Percentiles rank a stretch among this genome's conserved stretches.
Conservation (phyloP, 2,797 vertebrate species). For the Coregonus ussuriensis region DNA sequence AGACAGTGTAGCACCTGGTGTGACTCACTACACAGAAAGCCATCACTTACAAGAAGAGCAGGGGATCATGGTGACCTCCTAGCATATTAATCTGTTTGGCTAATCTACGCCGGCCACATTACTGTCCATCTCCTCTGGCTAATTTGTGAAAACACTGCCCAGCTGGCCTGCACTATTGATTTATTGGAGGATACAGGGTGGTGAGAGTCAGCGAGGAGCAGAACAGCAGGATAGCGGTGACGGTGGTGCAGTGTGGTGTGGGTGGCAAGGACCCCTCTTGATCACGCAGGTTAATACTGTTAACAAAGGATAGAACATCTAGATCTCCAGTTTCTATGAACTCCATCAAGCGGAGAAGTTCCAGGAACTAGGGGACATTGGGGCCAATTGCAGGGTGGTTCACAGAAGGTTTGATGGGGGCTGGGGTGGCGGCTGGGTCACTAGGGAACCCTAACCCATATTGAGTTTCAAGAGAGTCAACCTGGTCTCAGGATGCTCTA, state of each 20-base stretch:
- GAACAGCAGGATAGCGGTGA: background rate
- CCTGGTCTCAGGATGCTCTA: constrained; percentile 11
- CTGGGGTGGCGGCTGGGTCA: constrained; percentile 16
- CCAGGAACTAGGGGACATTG: constrained; percentile 62
- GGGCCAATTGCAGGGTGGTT: constrained; percentile 29
- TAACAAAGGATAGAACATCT: constrained; percentile 56
- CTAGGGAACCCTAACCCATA: constrained; percentile 11
- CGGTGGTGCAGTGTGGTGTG: background rate
- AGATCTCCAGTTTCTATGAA: constrained; percentile 68
- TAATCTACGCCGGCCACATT: constrained; percentile 74
- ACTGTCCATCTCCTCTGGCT: constrained; percentile 72
- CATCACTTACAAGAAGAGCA: constrained; percentile 70
- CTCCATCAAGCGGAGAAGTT: constrained; percentile 61
- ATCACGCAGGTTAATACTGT: constrained; percentile 70
- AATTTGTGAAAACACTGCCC: constrained; percentile 75
- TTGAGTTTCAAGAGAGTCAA: constrained; percentile 21
- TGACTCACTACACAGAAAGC: constrained; percentile 59
- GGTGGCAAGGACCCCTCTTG: constrained; percentile 24
- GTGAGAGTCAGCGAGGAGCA: background rate
- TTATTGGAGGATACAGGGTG: constrained; percentile 73
- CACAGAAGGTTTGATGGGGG: constrained; percentile 48
- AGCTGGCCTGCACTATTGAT: constrained; percentile 75
- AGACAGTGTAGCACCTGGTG: constrained; percentile 9
- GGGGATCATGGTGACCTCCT: constrained; percentile 64
- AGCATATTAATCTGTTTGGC: constrained; percentile 73